Conservation (phyloP, 2,888 invertebrate genomes). For the Autographa gamma region DNA sequence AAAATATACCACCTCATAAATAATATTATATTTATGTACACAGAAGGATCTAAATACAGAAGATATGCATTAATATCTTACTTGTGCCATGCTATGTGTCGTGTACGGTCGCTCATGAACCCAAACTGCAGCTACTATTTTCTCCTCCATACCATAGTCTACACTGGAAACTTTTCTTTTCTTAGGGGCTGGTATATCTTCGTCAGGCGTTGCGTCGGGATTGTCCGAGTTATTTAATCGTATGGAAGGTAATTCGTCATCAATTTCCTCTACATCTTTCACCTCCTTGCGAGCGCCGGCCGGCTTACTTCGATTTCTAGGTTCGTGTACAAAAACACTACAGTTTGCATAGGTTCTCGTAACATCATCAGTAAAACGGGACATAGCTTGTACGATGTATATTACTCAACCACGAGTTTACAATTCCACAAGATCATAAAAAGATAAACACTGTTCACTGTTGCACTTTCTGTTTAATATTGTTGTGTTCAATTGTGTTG, state of each 20-base stretch:
- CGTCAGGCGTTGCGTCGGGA: constrained; percentile 11
- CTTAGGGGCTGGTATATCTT: constrained; percentile 19
- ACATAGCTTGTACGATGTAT: constrained; percentile 44
- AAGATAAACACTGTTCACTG: too few species aligned
- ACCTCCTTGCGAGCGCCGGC: constrained; percentile 36
- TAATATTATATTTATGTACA: too few species aligned
- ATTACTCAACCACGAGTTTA: too few species aligned
- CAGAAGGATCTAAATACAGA: too few species aligned
- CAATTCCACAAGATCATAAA: too few species aligned
- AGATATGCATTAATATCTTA: constrained; percentile 19
- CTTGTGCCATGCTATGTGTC: constrained; percentile 68
- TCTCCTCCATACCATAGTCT: constrained; percentile 78
- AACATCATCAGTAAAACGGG: constrained; percentile 73
- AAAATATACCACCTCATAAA: too few species aligned
- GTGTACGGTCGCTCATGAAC: constrained; percentile 81
- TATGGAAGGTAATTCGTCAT: constrained; percentile 27
- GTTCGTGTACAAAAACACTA: constrained; percentile 47
- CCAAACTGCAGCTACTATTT: constrained; percentile 84
- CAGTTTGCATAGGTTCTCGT: constrained; percentile 61
- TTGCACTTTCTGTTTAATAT: too few species aligned
- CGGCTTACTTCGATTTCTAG: constrained; percentile 45
- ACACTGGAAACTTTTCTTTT: constrained; percentile 62
- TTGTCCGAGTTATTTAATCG: constrained; percentile 15
- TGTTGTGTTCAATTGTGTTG: too few species aligned
- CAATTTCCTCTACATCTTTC: constrained; percentile 29